Base-by-base conservation (phyloP, 2,113 vertebrate species). In the Gobius niger region DNA sequence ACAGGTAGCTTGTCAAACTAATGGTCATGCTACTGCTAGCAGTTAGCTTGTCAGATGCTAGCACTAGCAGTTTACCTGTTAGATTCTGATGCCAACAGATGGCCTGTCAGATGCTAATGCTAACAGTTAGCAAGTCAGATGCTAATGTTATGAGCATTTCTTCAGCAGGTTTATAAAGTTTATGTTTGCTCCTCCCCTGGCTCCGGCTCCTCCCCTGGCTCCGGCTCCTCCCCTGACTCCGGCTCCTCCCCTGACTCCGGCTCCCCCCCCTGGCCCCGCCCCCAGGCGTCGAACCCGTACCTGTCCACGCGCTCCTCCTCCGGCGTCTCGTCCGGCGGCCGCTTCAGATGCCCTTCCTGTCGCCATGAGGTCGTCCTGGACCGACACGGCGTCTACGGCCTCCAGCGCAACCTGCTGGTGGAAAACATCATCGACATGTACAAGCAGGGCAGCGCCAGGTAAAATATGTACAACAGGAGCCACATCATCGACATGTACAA, bases 351-450 rank as follows among this genome's bases (percentile, higher is more conserved):
- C 70, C 70, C 93, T 71, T 54, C 87, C 63, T 94, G 94, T 79
- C 82, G 80, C 16, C 91, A 91, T 0, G 93, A 94, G 5, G 92
- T 94, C 49, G 87, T 94, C 64, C 85, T 95, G 85, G 93, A 94
- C 51, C 88, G 93, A 5, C 93, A 94, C 13, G 92, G 93, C 0
- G 91, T 94, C 76, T 95, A 91, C 62, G 90, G 94, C 50, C 89
- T 94, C 14, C 93, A 88, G 24, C 77, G 93, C 1, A 95, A 94
- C 77, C 88, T 94, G 63, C 89, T 94, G 63, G 92, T 94, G 40
- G 92, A 94, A 78, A 95, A 92, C 88, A 94, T 94, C 73, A 92
- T 94, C 4, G 92, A 94, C 42, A 67, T 92, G 64, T 94, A 94
- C 91, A 93, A 93, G 53, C 89, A 93, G 80, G 91, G 24, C 24